These are phyloP conservation scores for Thalassophryne amazonica DNA, from an alignment of 2,797 vertebrate species.

Conservation along the genomic window DNA sequence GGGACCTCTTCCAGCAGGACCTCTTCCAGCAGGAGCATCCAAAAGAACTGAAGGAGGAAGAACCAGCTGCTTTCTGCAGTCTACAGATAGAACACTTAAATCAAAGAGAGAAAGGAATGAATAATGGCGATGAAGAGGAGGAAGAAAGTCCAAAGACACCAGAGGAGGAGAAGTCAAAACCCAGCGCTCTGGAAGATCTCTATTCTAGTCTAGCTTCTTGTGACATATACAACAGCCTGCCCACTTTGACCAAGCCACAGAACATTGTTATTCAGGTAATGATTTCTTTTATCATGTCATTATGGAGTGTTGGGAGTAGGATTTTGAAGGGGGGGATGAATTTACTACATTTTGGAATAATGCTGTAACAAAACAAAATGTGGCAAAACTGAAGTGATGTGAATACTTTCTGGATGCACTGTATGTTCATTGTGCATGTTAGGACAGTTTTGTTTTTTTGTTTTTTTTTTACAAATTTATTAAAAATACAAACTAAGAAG, in stretches of 20 bases:
- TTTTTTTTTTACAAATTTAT: too few relatives aligned
- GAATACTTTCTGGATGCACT: too few relatives aligned
- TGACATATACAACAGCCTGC: conserved; percentile 52
- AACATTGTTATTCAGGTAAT: conserved; percentile 44
- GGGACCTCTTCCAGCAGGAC: conserved; percentile 53
- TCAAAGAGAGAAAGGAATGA: conserved; percentile 34
- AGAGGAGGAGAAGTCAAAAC: conserved; percentile 75
- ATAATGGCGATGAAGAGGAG: conserved; percentile 57
- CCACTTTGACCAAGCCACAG: conserved; percentile 43
- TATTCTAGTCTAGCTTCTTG: conserved; percentile 59
- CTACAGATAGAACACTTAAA: conserved; percentile 45
- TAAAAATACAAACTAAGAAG: too few relatives aligned
- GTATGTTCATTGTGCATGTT: too few relatives aligned
- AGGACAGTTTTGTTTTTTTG: too few relatives aligned
- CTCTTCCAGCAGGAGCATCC: conserved; percentile 56
- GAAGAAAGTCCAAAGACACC: conserved; percentile 74
- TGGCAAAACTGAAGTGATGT: too few relatives aligned
- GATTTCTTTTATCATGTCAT: too few relatives aligned
- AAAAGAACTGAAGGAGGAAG: conserved; percentile 59
- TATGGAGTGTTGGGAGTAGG: too few relatives aligned
- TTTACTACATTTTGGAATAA: too few relatives aligned
- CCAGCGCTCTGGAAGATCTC: conserved; percentile 67
- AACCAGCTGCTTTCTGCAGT: conserved; percentile 9
- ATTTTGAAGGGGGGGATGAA: too few relatives aligned
- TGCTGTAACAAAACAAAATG: too few relatives aligned